Percentiles rank a stretch among this genome's conserved stretches.
These are phyloP conservation scores for Lagocephalus sceleratus DNA, from an alignment of 2,797 vertebrate genomes.

Conservation along the genomic window DNA sequence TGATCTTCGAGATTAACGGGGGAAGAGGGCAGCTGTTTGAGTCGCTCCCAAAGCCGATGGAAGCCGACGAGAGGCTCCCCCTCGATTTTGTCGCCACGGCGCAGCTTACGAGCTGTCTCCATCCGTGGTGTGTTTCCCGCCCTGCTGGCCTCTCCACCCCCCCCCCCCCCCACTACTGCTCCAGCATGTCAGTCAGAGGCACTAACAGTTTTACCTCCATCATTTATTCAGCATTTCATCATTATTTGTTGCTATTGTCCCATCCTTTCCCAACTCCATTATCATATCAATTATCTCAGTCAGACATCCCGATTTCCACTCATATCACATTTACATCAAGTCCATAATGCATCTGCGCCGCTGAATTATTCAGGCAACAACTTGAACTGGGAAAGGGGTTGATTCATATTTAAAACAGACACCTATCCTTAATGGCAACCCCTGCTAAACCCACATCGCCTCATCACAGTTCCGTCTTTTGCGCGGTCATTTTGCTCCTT, in stretches of 20 bases:
- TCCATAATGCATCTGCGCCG: constrained; percentile 72
- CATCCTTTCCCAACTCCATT: constrained; percentile 66
- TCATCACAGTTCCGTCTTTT: constrained; percentile 28
- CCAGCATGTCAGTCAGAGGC: constrained; percentile 45
- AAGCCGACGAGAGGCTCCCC: constrained; percentile 33
- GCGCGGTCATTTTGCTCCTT: constrained; percentile 27
- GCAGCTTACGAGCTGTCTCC: constrained; percentile 8
- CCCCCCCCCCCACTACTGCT: constrained; percentile 17
- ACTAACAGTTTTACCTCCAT: constrained; percentile 75
- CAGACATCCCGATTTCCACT: constrained; percentile 75
- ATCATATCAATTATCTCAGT: constrained; percentile 82
- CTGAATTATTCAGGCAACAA: constrained; percentile 80
- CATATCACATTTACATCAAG: constrained; percentile 78
- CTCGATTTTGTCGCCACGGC: constrained; percentile 16
- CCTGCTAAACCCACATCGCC: constrained; percentile 54
- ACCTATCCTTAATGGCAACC: constrained; percentile 74
- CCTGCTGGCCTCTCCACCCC: background rate
- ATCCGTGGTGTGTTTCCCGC: constrained; percentile 15
- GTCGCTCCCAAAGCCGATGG: constrained; percentile 32
- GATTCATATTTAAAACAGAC: constrained; percentile 81
- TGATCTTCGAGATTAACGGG: constrained; percentile 50
- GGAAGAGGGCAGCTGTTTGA: constrained; percentile 40
- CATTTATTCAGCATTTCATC: constrained; percentile 77
- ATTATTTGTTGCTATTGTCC: constrained; percentile 77
- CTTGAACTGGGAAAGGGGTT: constrained; percentile 70